Conservation (phyloP, 2,113 vertebrate genomes). For the Nothoprocta perdicaria region DNA sequence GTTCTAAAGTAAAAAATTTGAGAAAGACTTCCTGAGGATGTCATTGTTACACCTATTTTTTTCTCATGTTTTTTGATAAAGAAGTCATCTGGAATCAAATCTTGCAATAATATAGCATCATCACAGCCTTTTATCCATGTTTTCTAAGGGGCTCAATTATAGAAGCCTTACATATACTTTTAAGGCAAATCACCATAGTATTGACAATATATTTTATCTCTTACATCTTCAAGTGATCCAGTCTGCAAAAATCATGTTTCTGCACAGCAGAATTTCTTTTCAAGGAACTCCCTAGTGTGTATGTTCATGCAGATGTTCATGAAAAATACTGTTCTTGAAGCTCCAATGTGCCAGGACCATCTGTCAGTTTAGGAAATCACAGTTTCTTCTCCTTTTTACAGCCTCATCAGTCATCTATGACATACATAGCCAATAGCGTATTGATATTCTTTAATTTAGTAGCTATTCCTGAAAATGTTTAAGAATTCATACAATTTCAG, state of each 20-base stretch:
- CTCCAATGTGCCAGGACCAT: neutral
- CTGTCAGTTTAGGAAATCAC: neutral
- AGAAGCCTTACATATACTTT: neutral
- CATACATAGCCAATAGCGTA: fast-evolving
- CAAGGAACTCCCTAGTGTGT: neutral
- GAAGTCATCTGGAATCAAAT: neutral
- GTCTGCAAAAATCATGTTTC: neutral
- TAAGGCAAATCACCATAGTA: neutral
- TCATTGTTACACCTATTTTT: neutral
- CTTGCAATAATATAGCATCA: neutral
- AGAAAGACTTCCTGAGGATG: neutral
- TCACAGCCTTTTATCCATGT: neutral
- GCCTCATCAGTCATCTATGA: neutral
- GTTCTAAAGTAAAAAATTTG: neutral
- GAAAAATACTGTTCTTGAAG: neutral
- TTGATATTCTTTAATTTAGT: neutral
- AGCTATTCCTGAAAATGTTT: neutral
- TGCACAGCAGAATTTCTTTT: neutral
- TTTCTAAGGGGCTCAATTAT: neutral
- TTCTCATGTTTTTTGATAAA: neutral
- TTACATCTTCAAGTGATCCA: neutral
- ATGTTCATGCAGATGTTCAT: neutral
- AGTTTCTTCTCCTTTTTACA: neutral
- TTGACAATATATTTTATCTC: neutral
- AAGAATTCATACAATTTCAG: neutral